These are phyloP conservation scores for Acronicta leporina DNA, from an alignment of 2,888 invertebrate genomes.

Conservation along the genomic window DNA sequence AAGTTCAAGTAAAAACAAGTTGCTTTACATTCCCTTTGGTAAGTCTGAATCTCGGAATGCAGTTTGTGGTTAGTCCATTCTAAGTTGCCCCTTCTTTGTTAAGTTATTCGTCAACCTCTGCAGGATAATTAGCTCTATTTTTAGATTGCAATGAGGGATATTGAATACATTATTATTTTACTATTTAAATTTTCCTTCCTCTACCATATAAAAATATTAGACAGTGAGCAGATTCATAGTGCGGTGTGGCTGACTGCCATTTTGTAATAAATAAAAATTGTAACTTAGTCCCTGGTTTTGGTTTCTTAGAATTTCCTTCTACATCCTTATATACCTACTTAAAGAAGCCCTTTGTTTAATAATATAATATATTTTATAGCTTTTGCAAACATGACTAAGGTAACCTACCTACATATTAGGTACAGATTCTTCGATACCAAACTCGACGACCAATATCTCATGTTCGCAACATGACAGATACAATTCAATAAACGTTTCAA, in stretches of 20 bases:
- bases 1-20: constrained; percentile 81
- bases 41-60: constrained; percentile 74
- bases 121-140: constrained; percentile 68
- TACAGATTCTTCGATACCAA: neutral
- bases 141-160: constrained; percentile 35
- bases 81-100: constrained; percentile 74
- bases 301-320: neutral
- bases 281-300: too few species aligned
- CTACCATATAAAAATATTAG: too few species aligned
- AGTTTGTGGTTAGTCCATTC: constrained; percentile 77
- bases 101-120: constrained; percentile 67
- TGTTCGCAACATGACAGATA: constrained; percentile 35
- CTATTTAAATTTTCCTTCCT: neutral
- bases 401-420: neutral
- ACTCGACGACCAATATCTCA: constrained; percentile 23
- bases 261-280: neutral
- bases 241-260: too few species aligned
- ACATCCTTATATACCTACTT: neutral
- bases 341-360: neutral
- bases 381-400: neutral
- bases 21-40: constrained; percentile 84
- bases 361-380: neutral
- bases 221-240: too few species aligned
- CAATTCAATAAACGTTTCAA: constrained; percentile 48
- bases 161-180: constrained; percentile 11